A percentile compares a stretch with the other conserved stretches of the same genome.
Conservation (phyloP, 2,797 vertebrate species). For the Holocentrus rufus region DNA sequence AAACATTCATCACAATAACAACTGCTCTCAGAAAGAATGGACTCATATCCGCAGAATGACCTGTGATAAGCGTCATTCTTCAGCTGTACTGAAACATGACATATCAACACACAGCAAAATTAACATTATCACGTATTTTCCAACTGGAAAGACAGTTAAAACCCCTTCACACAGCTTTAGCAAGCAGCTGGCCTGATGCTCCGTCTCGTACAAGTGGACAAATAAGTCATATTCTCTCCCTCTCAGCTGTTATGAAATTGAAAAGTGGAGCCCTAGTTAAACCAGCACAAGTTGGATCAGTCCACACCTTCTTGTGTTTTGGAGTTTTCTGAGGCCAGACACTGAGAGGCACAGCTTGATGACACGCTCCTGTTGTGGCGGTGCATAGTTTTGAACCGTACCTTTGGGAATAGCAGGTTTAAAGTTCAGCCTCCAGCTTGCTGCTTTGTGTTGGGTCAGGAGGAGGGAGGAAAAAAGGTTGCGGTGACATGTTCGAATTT, state of each 20-base stretch:
- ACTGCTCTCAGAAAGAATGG: conserved; percentile 19
- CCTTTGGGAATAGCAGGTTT: not conserved
- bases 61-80: not conserved
- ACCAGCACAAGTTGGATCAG: not conserved
- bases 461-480: conserved; percentile 6
- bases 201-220: not conserved
- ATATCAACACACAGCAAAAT: not conserved
- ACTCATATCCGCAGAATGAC: conserved; percentile 9
- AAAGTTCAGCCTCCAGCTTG: conserved; percentile 9
- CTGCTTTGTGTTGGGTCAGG: not conserved
- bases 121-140: not conserved
- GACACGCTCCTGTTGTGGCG: not conserved
- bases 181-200: conserved; percentile 6
- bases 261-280: conserved; percentile 6
- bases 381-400: not conserved
- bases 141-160: not conserved
- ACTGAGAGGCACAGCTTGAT: not conserved
- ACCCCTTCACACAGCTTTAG: not conserved
- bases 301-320: not conserved
- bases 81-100: not conserved
- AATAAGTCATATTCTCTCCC: conserved; percentile 1
- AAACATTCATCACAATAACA: conserved; percentile 27
- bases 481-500: conserved; percentile 50
- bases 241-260: not conserved
- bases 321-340: not conserved